Base-by-base conservation (phyloP, 92 coral and sea anemone species). In the Virgularia gustaviana region DNA sequence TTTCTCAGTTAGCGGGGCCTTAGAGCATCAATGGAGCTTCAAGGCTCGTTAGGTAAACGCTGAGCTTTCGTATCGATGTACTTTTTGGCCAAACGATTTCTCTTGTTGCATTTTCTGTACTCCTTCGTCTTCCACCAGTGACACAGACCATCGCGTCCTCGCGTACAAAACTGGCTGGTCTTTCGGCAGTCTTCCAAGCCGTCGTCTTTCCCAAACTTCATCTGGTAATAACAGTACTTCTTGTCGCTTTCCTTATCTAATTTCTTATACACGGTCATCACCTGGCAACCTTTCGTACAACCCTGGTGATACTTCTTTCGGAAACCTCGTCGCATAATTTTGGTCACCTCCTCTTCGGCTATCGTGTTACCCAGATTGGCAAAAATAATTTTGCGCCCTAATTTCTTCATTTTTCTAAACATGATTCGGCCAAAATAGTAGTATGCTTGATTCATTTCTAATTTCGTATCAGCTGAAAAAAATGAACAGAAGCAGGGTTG, bases 321-420 rank as follows among this genome's bases (percentile, higher is more conserved):
- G 11, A 68, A 68, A 6, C 75, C 75, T 68, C 75, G 53, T 49
- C 25, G 49, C 60, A 68, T 68, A 19, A 68, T 33, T 35, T 68
- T 68, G 1, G 61, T 68, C 20, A 68, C 1, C 2, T n/a, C 35
- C 36, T 59, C 15, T 35, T 68, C 61, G 0, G 31, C 13, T 16
- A 68, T 51, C 23, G 75, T 68, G 34, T 68, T 68, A 7, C 28
- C 61, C 0, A 15, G 4, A 60, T 35, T 11, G 22, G 66, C 44
- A n/a, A n/a, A n/a, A n/a, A n/a, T n/a, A n/a, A n/a, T n/a, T n/a
- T n/a, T n/a, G n/a, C n/a, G n/a, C n/a, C n/a, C n/a, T n/a, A n/a
- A n/a, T n/a, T n/a, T n/a, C n/a, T n/a, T n/a, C n/a, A n/a, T n/a
- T n/a, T n/a, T n/a, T n/a, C n/a, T n/a, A n/a, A n/a, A n/a, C n/a